A percentile compares a stretch with the other conserved stretches of the same genome.
These are phyloP conservation scores for Pagetopsis macropterus DNA, from an alignment of 2,797 vertebrate genomes.

Conservation along the genomic window DNA sequence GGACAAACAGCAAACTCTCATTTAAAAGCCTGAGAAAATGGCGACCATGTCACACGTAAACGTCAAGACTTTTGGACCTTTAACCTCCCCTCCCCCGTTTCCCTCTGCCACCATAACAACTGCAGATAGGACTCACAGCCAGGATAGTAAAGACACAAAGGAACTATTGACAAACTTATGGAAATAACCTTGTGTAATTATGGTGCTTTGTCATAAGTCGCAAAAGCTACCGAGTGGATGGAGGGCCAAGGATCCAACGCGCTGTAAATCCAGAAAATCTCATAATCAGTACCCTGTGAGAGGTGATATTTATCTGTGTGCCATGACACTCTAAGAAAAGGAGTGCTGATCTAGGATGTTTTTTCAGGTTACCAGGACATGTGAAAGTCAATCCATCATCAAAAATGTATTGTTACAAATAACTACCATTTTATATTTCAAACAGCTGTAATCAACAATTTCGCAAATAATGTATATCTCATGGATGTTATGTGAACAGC, in stretches of 20 bases:
- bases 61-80: conserved; percentile 68
- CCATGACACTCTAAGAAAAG: conserved; percentile 33
- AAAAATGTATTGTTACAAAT: background rate
- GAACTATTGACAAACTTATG: conserved; percentile 66
- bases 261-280: conserved; percentile 64
- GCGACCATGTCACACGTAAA: conserved; percentile 74
- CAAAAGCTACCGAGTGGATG: conserved; percentile 51
- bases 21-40: conserved; percentile 69
- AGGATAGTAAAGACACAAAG: conserved; percentile 57
- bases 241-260: conserved; percentile 50
- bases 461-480: background rate
- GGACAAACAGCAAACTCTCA: conserved; percentile 58
- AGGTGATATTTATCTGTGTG: conserved; percentile 37
- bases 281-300: conserved; percentile 66
- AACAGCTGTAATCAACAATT: background rate
- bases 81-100: conserved; percentile 45
- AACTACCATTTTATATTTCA: conserved; percentile 3
- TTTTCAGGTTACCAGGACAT: conserved; percentile 39
- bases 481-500: background rate
- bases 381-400: background rate
- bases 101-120: conserved; percentile 42
- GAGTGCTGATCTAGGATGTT: conserved; percentile 47
- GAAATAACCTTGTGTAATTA: conserved; percentile 68
- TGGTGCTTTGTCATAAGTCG: conserved; percentile 63
- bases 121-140: conserved; percentile 43